Evolutionary conservation across 2,113 vertebrate genomes (phyloP).

Genomic region (Cyanoderma ruficeps): DNA sequence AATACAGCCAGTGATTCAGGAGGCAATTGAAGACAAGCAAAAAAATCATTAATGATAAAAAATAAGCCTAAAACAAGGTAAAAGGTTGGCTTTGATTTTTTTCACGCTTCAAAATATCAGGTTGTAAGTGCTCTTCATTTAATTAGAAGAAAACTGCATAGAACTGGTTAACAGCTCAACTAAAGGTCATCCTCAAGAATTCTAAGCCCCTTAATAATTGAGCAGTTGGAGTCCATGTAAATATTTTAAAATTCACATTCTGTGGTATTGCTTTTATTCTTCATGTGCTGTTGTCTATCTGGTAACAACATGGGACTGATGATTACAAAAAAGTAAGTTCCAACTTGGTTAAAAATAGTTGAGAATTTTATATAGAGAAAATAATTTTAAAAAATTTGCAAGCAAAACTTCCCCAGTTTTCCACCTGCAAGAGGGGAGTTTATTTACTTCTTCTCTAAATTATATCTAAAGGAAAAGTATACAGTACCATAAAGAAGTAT

Average conservation of each 20-base stretch:
- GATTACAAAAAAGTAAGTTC: background rate
- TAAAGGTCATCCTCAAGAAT: background rate
- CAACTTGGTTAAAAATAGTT: background rate
- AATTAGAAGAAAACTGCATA: background rate
- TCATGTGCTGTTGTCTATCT: background rate
- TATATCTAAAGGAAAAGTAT: background rate
- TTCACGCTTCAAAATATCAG: background rate
- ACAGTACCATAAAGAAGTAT: background rate
- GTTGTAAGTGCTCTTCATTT: background rate
- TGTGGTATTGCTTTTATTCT: background rate
- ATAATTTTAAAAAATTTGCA: background rate
- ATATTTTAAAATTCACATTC: background rate
- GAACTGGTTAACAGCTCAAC: background rate
- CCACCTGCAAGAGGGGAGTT: accelerated
- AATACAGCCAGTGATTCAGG: background rate
- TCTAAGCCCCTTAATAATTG: background rate
- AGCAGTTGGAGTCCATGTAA: background rate
- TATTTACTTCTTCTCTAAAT: background rate
- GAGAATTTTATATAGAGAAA: background rate
- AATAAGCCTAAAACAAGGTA: background rate
- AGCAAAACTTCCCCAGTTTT: background rate
- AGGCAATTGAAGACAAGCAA: background rate
- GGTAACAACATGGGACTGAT: background rate
- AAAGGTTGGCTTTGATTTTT: background rate
- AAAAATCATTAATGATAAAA: background rate